Evolutionary conservation across 2,888 invertebrate species (phyloP).

Genomic region (Stegana nigrithorax): DNA sequence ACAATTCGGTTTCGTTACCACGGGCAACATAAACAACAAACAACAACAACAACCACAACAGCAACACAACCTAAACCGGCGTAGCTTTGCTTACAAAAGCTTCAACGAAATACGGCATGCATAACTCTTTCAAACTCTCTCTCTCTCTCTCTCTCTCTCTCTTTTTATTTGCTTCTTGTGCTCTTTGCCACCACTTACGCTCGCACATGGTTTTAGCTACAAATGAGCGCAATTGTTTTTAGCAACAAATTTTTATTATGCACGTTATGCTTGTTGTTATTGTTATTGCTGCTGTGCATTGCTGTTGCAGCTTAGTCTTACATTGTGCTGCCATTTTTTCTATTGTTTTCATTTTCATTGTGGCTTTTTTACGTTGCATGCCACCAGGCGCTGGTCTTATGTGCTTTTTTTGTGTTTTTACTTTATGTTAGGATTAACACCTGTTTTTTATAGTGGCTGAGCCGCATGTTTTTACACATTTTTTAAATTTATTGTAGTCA

Average conservation of each 20-base stretch:
- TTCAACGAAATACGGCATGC: constrained; percentile 44
- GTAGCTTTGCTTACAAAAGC: too few relatives aligned
- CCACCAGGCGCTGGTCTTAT: constrained; percentile 27
- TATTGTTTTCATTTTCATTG: background rate
- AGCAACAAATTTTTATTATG: constrained; percentile 50
- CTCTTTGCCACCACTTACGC: constrained; percentile 14
- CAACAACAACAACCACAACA: background rate
- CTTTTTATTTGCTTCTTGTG: background rate
- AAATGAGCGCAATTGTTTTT: constrained; percentile 55
- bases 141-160: constrained; percentile 2
- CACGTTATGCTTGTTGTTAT: background rate
- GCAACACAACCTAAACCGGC: too few relatives aligned
- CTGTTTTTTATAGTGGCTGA: constrained; percentile 52
- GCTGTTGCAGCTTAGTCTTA: background rate
- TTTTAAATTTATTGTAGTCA: background rate
- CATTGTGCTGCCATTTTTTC: background rate
- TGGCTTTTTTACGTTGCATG: constrained; percentile 26
- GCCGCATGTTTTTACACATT: constrained; percentile 21
- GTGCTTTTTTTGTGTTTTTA: background rate
- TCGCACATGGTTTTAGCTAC: constrained; percentile 22
- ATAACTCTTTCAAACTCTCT: constrained; percentile 43
- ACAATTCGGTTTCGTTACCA: background rate
- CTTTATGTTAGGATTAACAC: constrained; percentile 49
- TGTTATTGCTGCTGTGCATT: background rate
- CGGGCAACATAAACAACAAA: constrained; percentile 29